Base-by-base conservation (phyloP, 2,113 vertebrate species). In the Passer domesticus region DNA sequence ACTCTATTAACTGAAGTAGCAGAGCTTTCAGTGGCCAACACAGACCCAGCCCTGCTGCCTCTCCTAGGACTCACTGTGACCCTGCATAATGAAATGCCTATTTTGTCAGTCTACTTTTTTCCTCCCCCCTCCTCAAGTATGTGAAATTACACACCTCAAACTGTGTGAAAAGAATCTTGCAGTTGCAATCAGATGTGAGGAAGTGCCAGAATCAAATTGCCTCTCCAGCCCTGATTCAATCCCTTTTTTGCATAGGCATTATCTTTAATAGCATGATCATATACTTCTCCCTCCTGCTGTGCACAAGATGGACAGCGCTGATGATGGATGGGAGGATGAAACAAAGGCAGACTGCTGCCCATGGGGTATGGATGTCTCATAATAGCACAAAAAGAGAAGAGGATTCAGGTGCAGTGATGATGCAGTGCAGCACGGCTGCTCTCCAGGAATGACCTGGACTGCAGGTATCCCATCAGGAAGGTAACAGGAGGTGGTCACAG, bases 171-270 rank as follows among this genome's bases (percentile, higher is more conserved):
- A 87, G 69, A 82, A 76, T 15, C 77, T 89, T 94, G 70, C 31
- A 33, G 49, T 89, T 46, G 79, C 90, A 96, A 94, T 95, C 96
- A 96, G 79, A 91, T 43, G 46, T 14, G 55, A 90, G 59, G 88
- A 94, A 95, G 79, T 92, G 83, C 50, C 88, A 83, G 83, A 86
- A 59, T 33, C 59, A 95, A 94, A 97, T 94, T 94, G 79, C 88
- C 86, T 95, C 88, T 96, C 88, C 69, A 95, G 79, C 63, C 75
- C 89, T 92, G 79, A 93, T 95, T 95, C 90, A 90, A 74, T n/a
- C 33, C 72, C 63, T 83, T 88, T 47, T 95, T 94, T 93, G 83
- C 95, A 96, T 90, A 94, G 63, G 23, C 75, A 97, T 95, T 90
- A 94, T 86, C 88, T 80, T 92, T 90, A 94, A 93, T 94, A 77